Evolutionary conservation across 2,888 invertebrate species (phyloP).

Genomic region (Nomada hirtipes): DNA sequence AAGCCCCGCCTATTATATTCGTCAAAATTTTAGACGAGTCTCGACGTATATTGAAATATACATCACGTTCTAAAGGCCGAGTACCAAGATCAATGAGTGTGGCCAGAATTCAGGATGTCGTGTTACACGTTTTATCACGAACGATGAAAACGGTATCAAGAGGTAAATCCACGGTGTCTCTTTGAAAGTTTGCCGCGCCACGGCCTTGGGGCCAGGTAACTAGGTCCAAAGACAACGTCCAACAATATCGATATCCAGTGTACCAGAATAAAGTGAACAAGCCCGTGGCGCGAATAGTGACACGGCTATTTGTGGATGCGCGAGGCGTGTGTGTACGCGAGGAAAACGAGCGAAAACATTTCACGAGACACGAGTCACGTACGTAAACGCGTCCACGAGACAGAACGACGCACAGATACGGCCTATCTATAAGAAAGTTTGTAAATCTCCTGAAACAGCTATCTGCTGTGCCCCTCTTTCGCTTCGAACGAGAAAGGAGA

Average conservation of each 20-base stretch:
- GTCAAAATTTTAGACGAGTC: too few species aligned
- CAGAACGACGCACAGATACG: background rate
- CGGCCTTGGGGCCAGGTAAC: slow-evolving; percentile 40
- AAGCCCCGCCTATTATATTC: too few species aligned
- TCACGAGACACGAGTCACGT: slow-evolving; percentile 7
- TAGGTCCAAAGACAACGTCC: slow-evolving; percentile 58
- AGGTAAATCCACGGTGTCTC: background rate
- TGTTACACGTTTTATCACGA: too few species aligned
- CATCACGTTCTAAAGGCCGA: too few species aligned
- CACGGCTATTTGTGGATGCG: slow-evolving; percentile 59
- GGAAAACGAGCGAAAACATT: slow-evolving; percentile 38
- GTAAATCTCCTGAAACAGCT: background rate
- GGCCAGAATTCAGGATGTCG: too few species aligned
- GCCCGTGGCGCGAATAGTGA: slow-evolving; percentile 56
- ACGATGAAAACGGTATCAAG: background rate
- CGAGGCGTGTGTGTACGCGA: slow-evolving; percentile 22
- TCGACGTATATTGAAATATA: too few species aligned
- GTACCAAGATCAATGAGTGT: too few species aligned
- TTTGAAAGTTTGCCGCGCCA: slow-evolving; percentile 19
- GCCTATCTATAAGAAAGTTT: background rate
- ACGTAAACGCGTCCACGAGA: background rate
- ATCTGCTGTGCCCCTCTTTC: background rate
- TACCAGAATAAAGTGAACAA: slow-evolving; percentile 63
- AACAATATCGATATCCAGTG: slow-evolving; percentile 59
- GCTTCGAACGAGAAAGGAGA: background rate